Evolutionary conservation across 2,888 invertebrate species (phyloP), one percentile per base, ranked within the genome.

Genomic region (Eupelmus urozonus): DNA sequence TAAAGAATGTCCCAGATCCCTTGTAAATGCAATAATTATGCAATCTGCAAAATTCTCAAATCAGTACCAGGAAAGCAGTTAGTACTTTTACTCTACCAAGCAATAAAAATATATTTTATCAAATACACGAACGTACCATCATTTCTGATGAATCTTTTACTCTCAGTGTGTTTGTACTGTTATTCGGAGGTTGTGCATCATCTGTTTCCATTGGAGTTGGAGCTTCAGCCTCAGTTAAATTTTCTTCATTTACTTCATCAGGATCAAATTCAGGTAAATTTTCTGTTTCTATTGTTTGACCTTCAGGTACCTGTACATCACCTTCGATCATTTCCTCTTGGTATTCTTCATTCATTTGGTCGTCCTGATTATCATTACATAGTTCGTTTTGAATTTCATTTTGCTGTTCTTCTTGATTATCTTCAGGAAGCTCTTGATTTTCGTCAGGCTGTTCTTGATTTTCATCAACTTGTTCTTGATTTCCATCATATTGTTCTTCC

Each of bases 251-350:
- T 7, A 65, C 40, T 34, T 73, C 69, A 25, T 78, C 78, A 29
- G 80, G 80, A 67, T 80, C 80, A 75, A 80, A 80, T 75, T 80
- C 80, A 59, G 75, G 75, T 42, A 80, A 65, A 18, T 70, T 70
- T 42, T 80, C 80, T 23, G 42, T 55, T 65, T 71, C 78, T 0
- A 70, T 9, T 20, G 42, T 55, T 23, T 23, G 59, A 45, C 20
- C 71, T 49, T 45, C 18, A 4, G 49, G 29, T 42, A 55, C n/a
- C 16, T 16, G n/a, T n/a, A n/a, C 59, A 13, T 72, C 66, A 25
- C 25, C 20, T n/a, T n/a, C n/a, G n/a, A n/a, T n/a, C 23, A 63
- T 75, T 51, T 66, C 59, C 13, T 59, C 55, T 53, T 20, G 55
- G 13, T n/a, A n/a, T 45, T 59, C 20, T 57, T 45, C 59, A 27